Percentiles rank a stretch among this genome's conserved stretches.
phyloP scores from a whole-genome alignment of 1,140 invertebrate genomes.

The Delia radicum region DNA sequence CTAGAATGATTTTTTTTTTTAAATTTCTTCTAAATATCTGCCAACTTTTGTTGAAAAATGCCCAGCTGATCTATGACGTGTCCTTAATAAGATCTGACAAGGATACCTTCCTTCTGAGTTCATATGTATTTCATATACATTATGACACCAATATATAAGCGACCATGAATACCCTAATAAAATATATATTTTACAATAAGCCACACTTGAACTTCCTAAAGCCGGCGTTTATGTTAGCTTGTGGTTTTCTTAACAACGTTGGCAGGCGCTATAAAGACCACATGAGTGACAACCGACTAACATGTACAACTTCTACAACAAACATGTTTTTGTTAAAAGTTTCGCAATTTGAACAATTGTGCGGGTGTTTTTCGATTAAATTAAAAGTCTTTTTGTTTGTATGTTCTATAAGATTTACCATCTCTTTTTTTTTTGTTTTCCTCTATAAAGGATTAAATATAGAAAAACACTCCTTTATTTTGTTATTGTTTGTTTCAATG shows the following conservation, averaged over 20 bases:
- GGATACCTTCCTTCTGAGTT: no score
- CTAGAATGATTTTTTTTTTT: no score
- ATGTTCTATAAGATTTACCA: neutral
- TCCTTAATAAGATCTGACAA: no score
- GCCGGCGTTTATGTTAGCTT: neutral
- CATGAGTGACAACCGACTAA: neutral
- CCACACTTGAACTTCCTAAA: neutral
- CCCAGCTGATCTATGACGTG: no score
- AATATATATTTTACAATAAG: neutral
- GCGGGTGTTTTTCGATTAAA: conserved; percentile 7
- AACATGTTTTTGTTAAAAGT: neutral
- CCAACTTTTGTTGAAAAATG: neutral
- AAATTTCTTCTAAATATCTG: neutral
- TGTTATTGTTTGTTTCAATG: neutral
- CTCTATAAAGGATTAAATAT: neutral
- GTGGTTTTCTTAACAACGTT: neutral
- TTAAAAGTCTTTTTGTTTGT: neutral
- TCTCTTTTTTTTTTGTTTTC: no score
- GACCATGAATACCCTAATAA: no score
- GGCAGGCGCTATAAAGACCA: neutral
- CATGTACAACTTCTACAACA: neutral
- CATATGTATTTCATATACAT: no score
- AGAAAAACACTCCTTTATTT: conserved; percentile 14
- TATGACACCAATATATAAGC: no score
- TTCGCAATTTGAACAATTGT: neutral